Conservation (phyloP, 2,797 vertebrate genomes). For the Triplophysa yarkandensis region DNA sequence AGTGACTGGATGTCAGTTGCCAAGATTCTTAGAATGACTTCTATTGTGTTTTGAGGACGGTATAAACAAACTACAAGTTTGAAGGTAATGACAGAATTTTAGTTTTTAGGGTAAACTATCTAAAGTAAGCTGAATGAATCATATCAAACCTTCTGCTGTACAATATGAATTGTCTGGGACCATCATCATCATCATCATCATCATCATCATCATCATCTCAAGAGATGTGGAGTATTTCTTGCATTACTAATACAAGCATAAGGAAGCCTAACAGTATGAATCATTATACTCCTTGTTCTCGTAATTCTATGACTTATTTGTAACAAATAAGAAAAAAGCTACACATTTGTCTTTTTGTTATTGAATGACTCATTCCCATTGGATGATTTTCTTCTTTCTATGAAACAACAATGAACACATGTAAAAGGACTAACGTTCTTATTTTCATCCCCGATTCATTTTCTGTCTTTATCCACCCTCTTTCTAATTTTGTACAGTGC, state of each 20-base stretch:
- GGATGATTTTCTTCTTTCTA: neutral
- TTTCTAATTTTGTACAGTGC: slow-evolving; percentile 33
- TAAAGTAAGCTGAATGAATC: neutral
- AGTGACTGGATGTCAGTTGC: too few species aligned
- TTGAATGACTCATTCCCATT: neutral
- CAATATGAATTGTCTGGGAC: neutral
- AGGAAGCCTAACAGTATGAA: neutral
- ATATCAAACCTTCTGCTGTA: neutral
- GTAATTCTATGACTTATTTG: neutral
- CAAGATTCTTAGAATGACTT: too few species aligned
- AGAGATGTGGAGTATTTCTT: neutral
- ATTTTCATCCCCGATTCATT: slow-evolving; percentile 3
- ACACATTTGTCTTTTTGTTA: slow-evolving; percentile 19
- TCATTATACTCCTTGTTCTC: neutral
- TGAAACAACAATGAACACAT: slow-evolving; percentile 8
- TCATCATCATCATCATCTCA: neutral
- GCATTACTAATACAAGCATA: neutral
- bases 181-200: neutral
- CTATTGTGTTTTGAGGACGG: too few species aligned
- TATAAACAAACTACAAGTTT: too few species aligned
- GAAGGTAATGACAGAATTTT: too few species aligned
- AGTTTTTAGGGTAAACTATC: too few species aligned
- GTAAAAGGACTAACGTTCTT: neutral
- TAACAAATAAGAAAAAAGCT: neutral
- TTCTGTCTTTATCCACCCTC: slow-evolving; percentile 5